A percentile compares a stretch with the other conserved stretches of the same genome.
phyloP scores from a whole-genome alignment of 2,888 invertebrate species.

The Syritta pipiens region DNA sequence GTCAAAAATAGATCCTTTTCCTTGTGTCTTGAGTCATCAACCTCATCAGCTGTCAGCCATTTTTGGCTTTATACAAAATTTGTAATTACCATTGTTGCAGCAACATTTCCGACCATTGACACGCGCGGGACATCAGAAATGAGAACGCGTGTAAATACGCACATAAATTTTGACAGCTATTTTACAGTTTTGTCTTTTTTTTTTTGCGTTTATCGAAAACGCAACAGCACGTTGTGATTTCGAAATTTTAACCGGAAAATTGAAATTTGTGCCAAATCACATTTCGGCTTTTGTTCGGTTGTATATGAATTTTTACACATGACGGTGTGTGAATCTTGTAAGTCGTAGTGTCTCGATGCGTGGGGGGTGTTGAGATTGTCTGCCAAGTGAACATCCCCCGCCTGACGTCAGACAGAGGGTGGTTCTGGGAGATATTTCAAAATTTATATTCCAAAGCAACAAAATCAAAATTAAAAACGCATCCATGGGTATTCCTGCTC shows the following conservation, averaged over 20 bases:
- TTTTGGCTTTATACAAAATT: too few species aligned
- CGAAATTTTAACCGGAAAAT: conserved; percentile 28
- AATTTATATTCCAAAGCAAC: too few species aligned
- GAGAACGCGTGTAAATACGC: conserved; percentile 11
- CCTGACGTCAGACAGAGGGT: too few species aligned
- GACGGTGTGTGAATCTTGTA: conserved; percentile 20
- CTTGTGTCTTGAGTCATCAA: conserved; percentile 42
- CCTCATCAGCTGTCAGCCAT: conserved; percentile 20
- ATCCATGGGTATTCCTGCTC: not conserved
- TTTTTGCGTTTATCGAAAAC: too few species aligned
- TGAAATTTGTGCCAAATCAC: conserved; percentile 15
- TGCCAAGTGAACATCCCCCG: too few species aligned
- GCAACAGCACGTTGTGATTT: conserved; percentile 11
- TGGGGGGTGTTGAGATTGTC: not conserved
- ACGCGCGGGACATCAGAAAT: not conserved
- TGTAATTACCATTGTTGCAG: not conserved
- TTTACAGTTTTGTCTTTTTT: too few species aligned
- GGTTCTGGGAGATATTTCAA: too few species aligned
- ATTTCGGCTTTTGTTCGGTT: conserved; percentile 9
- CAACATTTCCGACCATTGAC: not conserved
- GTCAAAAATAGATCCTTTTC: conserved; percentile 19
- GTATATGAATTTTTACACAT: conserved; percentile 23
- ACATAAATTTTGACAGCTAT: conserved; percentile 6
- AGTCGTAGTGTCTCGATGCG: not conserved
- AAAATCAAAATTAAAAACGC: too few species aligned